These are phyloP conservation scores for Tipula lateralis DNA, from an alignment of 2,888 invertebrate species.

Conservation along the genomic window DNA sequence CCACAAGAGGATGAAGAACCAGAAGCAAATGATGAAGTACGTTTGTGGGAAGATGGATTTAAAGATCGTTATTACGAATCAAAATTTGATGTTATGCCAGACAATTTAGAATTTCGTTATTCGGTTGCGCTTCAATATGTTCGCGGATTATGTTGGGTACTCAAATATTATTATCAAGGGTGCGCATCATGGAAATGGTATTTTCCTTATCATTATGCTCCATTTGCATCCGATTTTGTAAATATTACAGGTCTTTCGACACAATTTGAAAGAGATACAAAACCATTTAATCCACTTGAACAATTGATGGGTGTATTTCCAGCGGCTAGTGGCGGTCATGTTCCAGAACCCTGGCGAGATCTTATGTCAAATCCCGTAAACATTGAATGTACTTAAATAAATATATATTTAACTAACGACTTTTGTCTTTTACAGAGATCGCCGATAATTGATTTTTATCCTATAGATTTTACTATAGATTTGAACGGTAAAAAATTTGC, in stretches of 20 bases:
- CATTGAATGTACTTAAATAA: conserved; percentile 34
- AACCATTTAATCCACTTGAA: conserved; percentile 95
- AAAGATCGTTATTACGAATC: conserved; percentile 97
- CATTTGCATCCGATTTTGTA: conserved; percentile 97
- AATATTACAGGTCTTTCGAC: conserved; percentile 82
- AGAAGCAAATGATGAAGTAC: conserved; percentile 80
- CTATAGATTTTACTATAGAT: conserved; percentile 94
- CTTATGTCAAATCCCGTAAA: conserved; percentile 88
- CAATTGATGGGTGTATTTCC: conserved; percentile 99
- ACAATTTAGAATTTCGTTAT: conserved; percentile 80
- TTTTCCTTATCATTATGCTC: conserved; percentile 99
- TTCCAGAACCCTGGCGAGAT: conserved; percentile 87
- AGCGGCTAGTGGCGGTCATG: conserved; percentile 90
- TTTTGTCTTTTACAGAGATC: conserved; percentile 59
- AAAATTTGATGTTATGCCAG: conserved; percentile 75
- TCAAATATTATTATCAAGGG: conserved; percentile 98
- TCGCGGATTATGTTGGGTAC: conserved; percentile 94
- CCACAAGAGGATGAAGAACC: conserved; percentile 60
- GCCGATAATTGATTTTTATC: conserved; percentile 97
- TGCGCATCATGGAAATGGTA: conserved; percentile 99
- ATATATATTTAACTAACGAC: background rate
- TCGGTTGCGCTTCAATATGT: conserved; percentile 93
- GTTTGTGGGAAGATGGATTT: conserved; percentile 94
- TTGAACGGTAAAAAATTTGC: conserved; percentile 99
- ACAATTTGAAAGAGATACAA: conserved; percentile 80